phyloP scores from a whole-genome alignment of 2,797 vertebrate genomes.

The Zenarchopterus dispar region DNA sequence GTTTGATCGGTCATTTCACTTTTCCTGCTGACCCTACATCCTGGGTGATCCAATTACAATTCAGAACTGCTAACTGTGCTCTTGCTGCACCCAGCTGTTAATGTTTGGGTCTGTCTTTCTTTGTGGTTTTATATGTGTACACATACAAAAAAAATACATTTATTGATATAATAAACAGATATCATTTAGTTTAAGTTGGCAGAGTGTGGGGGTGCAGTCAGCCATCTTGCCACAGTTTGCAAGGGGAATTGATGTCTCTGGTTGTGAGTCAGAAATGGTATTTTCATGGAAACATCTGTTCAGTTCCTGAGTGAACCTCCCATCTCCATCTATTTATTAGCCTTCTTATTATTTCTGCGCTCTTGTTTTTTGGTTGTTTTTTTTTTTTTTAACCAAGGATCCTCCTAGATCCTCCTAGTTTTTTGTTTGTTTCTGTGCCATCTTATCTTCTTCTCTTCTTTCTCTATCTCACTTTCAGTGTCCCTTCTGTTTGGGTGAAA shows the following conservation, averaged over 20 bases:
- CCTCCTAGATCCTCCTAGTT: constrained; percentile 3
- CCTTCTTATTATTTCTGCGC: constrained; percentile 14
- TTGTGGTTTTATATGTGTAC: background rate
- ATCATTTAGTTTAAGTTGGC: constrained; percentile 42
- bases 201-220: constrained; percentile 9
- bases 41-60: constrained; percentile 70
- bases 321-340: constrained; percentile 1
- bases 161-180: constrained; percentile 29
- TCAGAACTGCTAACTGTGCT: constrained; percentile 51
- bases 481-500: constrained; percentile 47
- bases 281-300: constrained; percentile 20
- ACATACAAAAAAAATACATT: too few relatives aligned
- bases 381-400: too few relatives aligned
- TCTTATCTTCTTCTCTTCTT: constrained; percentile 17
- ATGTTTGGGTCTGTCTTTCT: constrained; percentile 20
- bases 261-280: constrained; percentile 28
- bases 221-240: too few relatives aligned
- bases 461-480: constrained; percentile 4
- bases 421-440: constrained; percentile 12
- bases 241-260: constrained; percentile 35
- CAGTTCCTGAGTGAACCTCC: background rate
- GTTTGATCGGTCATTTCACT: constrained; percentile 55
- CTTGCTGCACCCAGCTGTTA: constrained; percentile 36
- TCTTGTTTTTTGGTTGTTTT: background rate
- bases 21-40: constrained; percentile 70